Evolutionary conservation across 2,888 invertebrate genomes (phyloP).

Genomic region (Microctonus brassicae): DNA sequence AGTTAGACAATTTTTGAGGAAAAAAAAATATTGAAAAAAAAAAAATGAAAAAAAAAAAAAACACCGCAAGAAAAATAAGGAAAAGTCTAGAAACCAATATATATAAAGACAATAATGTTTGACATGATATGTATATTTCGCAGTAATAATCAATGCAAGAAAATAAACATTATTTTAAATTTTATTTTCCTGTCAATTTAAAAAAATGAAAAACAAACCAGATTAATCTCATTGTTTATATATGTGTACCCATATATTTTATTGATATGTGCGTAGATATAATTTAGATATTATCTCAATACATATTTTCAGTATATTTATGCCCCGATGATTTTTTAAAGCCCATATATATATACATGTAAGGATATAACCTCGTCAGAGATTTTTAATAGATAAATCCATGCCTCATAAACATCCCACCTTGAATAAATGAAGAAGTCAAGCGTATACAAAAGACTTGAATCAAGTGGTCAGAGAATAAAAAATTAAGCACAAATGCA

Average conservation of each 20-base stretch:
- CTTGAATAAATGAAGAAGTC: constrained; percentile 4
- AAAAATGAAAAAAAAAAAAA: background rate
- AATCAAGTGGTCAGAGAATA: background rate
- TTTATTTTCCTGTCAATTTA: background rate
- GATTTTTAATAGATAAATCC: background rate
- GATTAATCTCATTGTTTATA: background rate
- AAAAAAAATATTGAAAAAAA: background rate
- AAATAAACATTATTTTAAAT: background rate
- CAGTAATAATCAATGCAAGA: too few relatives aligned
- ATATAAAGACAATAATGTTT: too few relatives aligned
- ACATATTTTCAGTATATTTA: background rate
- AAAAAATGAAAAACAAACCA: background rate
- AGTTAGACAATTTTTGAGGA: background rate
- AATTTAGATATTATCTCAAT: constrained; percentile 2
- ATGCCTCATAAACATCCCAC: constrained; percentile 7
- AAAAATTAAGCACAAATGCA: background rate
- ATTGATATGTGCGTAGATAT: too few relatives aligned
- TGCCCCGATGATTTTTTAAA: constrained; percentile 4
- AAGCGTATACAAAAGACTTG: constrained; percentile 3
- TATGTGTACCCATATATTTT: too few relatives aligned
- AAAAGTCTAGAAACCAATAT: background rate
- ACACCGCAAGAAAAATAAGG: background rate
- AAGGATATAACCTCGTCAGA: background rate
- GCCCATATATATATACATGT: background rate
- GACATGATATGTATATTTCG: too few relatives aligned